Evolutionary conservation across 2,113 vertebrate genomes (phyloP).

Genomic region (Euleptes europaea): DNA sequence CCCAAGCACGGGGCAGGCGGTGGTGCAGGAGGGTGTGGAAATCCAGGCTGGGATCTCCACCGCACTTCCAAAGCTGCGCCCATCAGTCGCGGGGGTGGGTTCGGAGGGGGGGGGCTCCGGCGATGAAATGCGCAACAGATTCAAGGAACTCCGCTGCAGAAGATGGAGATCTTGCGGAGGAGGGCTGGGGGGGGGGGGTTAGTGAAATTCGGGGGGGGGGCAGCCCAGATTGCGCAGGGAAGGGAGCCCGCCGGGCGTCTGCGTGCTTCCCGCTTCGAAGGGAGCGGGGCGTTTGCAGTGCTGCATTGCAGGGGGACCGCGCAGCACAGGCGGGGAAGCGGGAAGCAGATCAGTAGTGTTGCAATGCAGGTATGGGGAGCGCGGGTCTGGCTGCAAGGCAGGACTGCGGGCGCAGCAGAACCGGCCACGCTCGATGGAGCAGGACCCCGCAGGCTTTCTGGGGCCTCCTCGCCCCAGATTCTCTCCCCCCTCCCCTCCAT

Average conservation of each 20-base stretch:
- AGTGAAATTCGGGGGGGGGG: neutral
- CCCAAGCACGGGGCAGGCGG: no score
- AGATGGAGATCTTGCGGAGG: no score
- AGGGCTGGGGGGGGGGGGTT: neutral
- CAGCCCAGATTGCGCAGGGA: neutral
- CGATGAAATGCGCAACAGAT: neutral
- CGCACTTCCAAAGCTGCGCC: no score
- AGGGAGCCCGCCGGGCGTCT: neutral
- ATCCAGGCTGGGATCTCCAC: no score
- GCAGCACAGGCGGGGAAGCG: slow-evolving; percentile 28
- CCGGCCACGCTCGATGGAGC: neutral
- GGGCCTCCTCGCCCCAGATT: neutral
- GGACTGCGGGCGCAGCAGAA: neutral
- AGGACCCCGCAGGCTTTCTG: neutral
- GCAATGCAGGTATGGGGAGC: slow-evolving; percentile 50
- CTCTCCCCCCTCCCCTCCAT: slow-evolving; percentile 38
- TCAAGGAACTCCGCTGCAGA: neutral
- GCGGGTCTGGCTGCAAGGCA: neutral
- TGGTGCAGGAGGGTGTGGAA: neutral
- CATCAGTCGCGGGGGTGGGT: no score
- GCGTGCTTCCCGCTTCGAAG: neutral
- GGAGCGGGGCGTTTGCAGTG: slow-evolving; percentile 42
- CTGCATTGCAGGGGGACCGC: slow-evolving; percentile 59
- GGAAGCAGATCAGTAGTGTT: slow-evolving; percentile 40
- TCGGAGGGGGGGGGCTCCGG: neutral